These are phyloP conservation scores for Amia ocellicauda DNA, from an alignment of 2,113 vertebrate genomes.

Conservation along the genomic window DNA sequence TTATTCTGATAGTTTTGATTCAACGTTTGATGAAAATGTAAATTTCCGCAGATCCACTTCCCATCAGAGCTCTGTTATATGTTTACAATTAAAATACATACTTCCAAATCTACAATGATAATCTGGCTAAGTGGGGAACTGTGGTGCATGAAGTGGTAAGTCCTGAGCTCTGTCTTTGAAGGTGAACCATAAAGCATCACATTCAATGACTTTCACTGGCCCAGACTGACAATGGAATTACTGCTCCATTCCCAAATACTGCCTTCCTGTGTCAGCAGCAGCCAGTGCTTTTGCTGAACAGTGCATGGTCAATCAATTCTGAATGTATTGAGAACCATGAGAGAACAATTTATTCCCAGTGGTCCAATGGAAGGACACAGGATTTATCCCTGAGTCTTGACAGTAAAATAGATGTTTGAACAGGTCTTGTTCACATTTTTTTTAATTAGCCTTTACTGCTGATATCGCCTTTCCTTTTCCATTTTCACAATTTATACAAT, in stretches of 20 bases:
- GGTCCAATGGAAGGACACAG: conserved; percentile 29
- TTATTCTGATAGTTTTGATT: too few species aligned
- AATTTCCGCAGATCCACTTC: too few species aligned
- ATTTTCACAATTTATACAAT: too few species aligned
- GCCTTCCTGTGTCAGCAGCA: conserved; percentile 32
- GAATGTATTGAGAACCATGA: conserved; percentile 20
- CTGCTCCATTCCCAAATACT: neutral
- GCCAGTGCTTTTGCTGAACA: conserved; percentile 22
- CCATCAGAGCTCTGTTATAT: too few species aligned
- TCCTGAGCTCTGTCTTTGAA: too few species aligned
- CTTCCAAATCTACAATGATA: too few species aligned
- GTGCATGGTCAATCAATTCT: conserved; percentile 37
- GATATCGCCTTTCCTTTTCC: too few species aligned
- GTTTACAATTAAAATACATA: too few species aligned
- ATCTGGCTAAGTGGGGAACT: too few species aligned
- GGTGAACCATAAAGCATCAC: conserved; percentile 9
- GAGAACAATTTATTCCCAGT: conserved; percentile 31
- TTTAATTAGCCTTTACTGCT: too few species aligned
- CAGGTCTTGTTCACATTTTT: conserved; percentile 13
- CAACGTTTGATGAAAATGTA: too few species aligned
- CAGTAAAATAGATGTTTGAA: conserved; percentile 31
- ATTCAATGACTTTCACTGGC: conserved; percentile 7
- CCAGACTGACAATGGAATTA: conserved; percentile 12
- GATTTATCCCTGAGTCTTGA: conserved; percentile 23
- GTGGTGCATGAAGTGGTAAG: too few species aligned